phyloP scores from a whole-genome alignment of 37 sponge, comb jelly and placozoan species.

The Cliona cf. orientalis region DNA sequence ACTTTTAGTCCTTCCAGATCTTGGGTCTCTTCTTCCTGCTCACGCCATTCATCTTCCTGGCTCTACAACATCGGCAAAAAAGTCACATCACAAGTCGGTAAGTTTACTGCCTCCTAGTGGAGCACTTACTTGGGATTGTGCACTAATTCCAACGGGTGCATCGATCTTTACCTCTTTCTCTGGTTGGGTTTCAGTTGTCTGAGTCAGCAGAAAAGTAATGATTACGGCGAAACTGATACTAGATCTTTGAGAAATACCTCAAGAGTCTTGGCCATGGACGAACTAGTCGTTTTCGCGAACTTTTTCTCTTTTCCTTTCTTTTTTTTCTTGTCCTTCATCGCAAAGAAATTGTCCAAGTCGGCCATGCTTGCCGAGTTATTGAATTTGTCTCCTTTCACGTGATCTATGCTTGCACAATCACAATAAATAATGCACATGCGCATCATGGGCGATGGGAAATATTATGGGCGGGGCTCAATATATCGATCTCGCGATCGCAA shows the following conservation, averaged over 20 bases:
- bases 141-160: not conserved
- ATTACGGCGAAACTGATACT: too few species aligned
- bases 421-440: too few species aligned
- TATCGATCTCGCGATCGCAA: too few species aligned
- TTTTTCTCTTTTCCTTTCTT: slow-evolving; percentile 64
- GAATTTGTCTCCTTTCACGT: too few species aligned
- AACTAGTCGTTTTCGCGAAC: not conserved
- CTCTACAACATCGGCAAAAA: not conserved
- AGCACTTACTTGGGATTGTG: not conserved
- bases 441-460: too few species aligned
- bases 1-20: slow-evolving; percentile 44
- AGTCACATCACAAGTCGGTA: not conserved
- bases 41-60: slow-evolving; percentile 42
- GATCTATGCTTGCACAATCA: too few species aligned
- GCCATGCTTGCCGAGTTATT: too few species aligned
- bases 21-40: slow-evolving; percentile 7
- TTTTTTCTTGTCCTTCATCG: slow-evolving; percentile 71
- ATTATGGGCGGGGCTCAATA: too few species aligned
- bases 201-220: too few species aligned
- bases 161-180: too few species aligned
- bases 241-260: too few species aligned
- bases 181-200: not conserved
- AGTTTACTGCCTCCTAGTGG: not conserved
- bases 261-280: not conserved
- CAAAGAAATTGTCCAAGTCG: slow-evolving; percentile 69